Evolutionary conservation across 37 sponge, comb jelly and placozoan genomes (phyloP).

Genomic region (Ianthella basta): DNA sequence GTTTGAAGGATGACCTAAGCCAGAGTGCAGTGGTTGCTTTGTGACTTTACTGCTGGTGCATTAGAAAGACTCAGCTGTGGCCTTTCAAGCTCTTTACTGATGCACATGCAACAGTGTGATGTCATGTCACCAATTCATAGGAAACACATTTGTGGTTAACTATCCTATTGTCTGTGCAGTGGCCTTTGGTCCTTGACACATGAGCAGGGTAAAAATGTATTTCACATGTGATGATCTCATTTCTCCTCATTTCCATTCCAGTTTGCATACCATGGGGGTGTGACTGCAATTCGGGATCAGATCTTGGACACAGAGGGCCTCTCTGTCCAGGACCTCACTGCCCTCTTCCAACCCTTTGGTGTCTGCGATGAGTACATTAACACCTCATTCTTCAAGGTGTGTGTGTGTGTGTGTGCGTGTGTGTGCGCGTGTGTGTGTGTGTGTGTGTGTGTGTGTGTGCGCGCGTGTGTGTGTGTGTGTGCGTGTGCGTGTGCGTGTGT

Average conservation of each 20-base stretch:
- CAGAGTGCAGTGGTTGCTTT: too few species aligned
- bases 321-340: conserved; percentile 71
- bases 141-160: too few species aligned
- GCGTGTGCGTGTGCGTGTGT: background rate
- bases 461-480: conserved; percentile 26
- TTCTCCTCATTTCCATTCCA: conserved; percentile 7
- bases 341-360: conserved; percentile 77
- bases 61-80: too few species aligned
- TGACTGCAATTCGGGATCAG: conserved; percentile 56
- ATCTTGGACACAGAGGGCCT: conserved; percentile 63
- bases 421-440: conserved; percentile 33
- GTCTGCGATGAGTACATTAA: conserved; percentile 82
- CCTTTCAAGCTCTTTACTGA: too few species aligned
- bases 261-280: conserved; percentile 85
- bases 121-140: too few species aligned
- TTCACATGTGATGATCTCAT: too few species aligned
- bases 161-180: too few species aligned
- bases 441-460: conserved; percentile 17
- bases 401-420: conserved; percentile 44
- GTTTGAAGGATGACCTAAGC: too few species aligned
- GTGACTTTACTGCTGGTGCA: too few species aligned
- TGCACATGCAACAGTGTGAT: too few species aligned
- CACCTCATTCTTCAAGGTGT: conserved; percentile 63
- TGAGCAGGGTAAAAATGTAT: too few species aligned
- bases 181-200: too few species aligned